Evolutionary conservation across 2,797 vertebrate genomes (phyloP), one percentile per base, ranked within the genome.

Genomic region (Cichlasoma orientale): DNA sequence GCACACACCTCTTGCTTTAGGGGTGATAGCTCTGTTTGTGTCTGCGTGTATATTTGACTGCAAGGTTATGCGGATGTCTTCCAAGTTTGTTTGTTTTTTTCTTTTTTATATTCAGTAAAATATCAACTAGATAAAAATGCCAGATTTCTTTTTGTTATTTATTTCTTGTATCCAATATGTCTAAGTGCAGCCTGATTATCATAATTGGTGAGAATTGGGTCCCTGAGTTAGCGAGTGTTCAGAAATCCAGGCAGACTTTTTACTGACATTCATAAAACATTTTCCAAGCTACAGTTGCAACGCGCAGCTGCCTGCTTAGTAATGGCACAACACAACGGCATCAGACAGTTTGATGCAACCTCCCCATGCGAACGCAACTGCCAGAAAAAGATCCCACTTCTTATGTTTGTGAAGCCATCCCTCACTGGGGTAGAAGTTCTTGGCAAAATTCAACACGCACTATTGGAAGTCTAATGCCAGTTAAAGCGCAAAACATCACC

Each of bases 1-100:
- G 76, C 79, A 53, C 86, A 91, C 85, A 85, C 88, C 86, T 88
- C 82, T 89, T 47, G 87, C 90, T 90, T 83, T 59, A 79, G 91
- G 85, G 86, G n/a, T 74, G 82, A 82, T 66, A 50, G 53, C 70
- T 83, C 83, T 53, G 68, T 82, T 70, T 63, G 56, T 52, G 53
- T 74, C 13, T 77, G 38, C 4, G 66, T 52, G 73, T 82, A 12
- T 63, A 29, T 83, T 59, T 73, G 68, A 54, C 74, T 52, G 44
- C 19, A 23, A 58, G 36, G 29, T 52, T 57, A 16, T 50, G 29
- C 52, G 61, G 2, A 59, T 78, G 23, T 75, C 50, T 66, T 21
- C 4, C 11, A 12, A 50, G 25, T 41, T 74, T 73, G 57, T 70
- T 36, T 6, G 25, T 27, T 21, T 10, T 36, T 36, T 25, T n/a